These are phyloP conservation scores for Chromobotia macracanthus DNA, from an alignment of 2,797 vertebrate genomes.

Conservation along the genomic window DNA sequence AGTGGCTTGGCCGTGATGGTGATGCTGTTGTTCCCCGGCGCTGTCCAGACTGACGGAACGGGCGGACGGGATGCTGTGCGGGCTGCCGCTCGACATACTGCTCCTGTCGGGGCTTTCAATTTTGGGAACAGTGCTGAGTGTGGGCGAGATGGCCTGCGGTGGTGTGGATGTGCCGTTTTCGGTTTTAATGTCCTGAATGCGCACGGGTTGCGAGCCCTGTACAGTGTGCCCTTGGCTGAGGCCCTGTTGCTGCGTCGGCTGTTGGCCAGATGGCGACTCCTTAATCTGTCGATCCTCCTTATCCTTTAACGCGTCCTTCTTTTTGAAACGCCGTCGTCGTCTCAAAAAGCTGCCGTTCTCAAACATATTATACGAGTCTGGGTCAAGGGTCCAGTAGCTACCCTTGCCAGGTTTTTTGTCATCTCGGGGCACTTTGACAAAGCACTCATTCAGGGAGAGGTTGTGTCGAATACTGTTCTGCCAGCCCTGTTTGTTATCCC, in stretches of 20 bases:
- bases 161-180: constrained; percentile 91
- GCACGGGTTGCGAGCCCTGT: constrained; percentile 80
- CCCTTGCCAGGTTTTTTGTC: constrained; percentile 94
- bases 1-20: constrained; percentile 77
- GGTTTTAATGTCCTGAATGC: constrained; percentile 95
- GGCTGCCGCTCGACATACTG: constrained; percentile 90
- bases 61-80: constrained; percentile 83
- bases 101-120: constrained; percentile 93
- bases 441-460: constrained; percentile 91
- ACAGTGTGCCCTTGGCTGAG: constrained; percentile 77
- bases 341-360: constrained; percentile 93
- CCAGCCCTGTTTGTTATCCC: constrained; percentile 94
- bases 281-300: constrained; percentile 90
- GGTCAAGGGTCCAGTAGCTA: constrained; percentile 94
- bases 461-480: constrained; percentile 93
- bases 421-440: constrained; percentile 92
- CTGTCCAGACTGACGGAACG: constrained; percentile 86
- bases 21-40: constrained; percentile 74
- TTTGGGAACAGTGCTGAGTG: constrained; percentile 86
- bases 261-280: constrained; percentile 75
- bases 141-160: constrained; percentile 86
- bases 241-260: constrained; percentile 63
- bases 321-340: constrained; percentile 90
- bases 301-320: constrained; percentile 92
- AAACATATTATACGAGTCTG: constrained; percentile 97